phyloP scores from a whole-genome alignment of 2,113 vertebrate genomes.

The Equus przewalskii region DNA sequence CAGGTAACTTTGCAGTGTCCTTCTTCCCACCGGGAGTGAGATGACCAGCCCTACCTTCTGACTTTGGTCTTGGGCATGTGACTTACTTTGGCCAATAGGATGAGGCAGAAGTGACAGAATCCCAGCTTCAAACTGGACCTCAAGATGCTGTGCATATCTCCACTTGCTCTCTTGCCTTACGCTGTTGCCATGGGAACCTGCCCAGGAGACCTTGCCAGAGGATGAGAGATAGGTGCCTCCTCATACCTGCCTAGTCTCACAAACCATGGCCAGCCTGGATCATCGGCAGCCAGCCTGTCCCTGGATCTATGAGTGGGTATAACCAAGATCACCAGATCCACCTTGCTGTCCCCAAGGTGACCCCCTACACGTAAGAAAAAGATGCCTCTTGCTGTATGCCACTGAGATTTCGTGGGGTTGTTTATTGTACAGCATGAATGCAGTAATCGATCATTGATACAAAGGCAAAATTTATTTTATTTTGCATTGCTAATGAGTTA shows the following conservation, averaged over 20 bases:
- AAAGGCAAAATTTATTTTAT: not conserved
- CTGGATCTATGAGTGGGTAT: no score
- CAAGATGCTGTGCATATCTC: fast-evolving
- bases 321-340: not conserved
- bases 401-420: not conserved
- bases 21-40: fast-evolving
- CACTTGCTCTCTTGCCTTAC: not conserved
- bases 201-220: not conserved
- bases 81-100: not conserved
- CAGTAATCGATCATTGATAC: not conserved
- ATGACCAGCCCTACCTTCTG: not conserved
- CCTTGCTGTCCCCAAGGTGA: not conserved
- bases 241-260: no score
- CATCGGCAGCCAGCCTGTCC: not conserved
- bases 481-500: not conserved
- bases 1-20: not conserved
- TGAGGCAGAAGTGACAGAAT: not conserved
- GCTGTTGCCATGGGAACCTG: not conserved
- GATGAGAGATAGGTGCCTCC: no score
- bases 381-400: no score
- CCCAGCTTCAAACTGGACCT: not conserved
- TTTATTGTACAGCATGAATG: not conserved
- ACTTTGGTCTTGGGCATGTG: not conserved
- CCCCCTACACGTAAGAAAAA: not conserved
- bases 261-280: no score